Evolutionary conservation across 2,797 vertebrate genomes (phyloP).

Genomic region (Stomatorhinus walkeri): DNA sequence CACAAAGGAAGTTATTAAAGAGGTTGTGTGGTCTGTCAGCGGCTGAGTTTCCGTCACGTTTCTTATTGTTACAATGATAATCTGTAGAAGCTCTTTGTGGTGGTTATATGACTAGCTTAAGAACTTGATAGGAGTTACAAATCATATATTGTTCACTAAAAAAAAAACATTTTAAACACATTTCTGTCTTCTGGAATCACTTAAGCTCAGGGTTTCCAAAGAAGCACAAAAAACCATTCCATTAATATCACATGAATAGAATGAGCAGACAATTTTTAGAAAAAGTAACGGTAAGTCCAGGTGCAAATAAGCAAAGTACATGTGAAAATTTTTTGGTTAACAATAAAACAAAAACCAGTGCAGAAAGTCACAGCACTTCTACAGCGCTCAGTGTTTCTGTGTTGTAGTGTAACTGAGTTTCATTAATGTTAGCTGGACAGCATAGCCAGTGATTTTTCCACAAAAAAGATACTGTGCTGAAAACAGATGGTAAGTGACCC

Average conservation of each 20-base stretch:
- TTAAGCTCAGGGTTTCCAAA: neutral
- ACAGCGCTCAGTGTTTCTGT: neutral
- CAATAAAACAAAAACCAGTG: neutral
- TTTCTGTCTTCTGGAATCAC: neutral
- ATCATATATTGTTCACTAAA: neutral
- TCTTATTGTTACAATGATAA: neutral
- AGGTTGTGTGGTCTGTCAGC: neutral
- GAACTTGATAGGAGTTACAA: neutral
- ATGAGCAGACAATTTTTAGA: neutral
- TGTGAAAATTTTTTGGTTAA: neutral
- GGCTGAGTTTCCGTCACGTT: neutral
- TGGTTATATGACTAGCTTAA: neutral
- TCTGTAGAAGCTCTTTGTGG: neutral
- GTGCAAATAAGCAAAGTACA: neutral
- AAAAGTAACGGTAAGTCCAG: neutral
- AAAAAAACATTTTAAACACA: neutral
- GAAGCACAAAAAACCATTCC: neutral
- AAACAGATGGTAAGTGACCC: neutral
- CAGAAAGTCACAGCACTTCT: neutral
- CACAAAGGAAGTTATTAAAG: neutral
- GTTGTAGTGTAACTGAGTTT: neutral
- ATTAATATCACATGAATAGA: neutral
- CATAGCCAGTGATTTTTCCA: neutral
- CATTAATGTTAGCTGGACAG: neutral
- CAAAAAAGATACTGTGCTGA: neutral